Conservation (phyloP, 2,888 invertebrate species). For the Luffia ferchaultella region DNA sequence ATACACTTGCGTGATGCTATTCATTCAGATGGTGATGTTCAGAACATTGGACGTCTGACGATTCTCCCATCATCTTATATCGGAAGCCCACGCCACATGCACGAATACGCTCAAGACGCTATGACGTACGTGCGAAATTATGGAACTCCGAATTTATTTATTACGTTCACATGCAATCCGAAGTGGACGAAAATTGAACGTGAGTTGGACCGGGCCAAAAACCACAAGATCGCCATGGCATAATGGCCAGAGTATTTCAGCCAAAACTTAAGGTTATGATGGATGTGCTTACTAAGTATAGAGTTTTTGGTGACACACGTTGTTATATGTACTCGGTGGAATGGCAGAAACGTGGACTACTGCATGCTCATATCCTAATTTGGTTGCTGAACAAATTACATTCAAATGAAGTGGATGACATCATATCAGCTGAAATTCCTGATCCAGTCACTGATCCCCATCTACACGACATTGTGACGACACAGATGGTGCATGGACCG, state of each 20-base stretch:
- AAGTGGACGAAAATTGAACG: constrained; percentile 24
- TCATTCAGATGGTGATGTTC: constrained; percentile 10
- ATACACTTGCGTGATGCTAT: constrained; percentile 19
- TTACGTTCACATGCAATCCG: constrained; percentile 14
- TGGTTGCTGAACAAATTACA: background rate
- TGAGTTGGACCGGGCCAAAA: constrained; percentile 9
- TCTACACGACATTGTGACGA: constrained; percentile 25
- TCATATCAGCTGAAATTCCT: constrained; percentile 16
- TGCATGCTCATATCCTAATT: background rate
- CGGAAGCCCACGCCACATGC: constrained; percentile 36
- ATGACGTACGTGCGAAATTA: constrained; percentile 27
- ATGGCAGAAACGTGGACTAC: background rate
- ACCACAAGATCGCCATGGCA: constrained; percentile 15
- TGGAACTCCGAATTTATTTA: constrained; percentile 31
- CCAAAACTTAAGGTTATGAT: constrained; percentile 12
- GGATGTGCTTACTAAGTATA: constrained; percentile 3
- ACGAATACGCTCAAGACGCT: constrained; percentile 28
- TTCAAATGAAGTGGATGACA: constrained; percentile 12
- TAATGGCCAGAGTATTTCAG: constrained; percentile 15
- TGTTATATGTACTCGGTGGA: constrained; percentile 12
- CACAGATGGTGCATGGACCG: constrained; percentile 39
- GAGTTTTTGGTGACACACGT: constrained; percentile 14
- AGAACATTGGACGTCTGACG: constrained; percentile 9
- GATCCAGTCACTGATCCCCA: constrained; percentile 21
- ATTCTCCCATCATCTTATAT: constrained; percentile 21